Conservation (phyloP, 2,113 vertebrate genomes). For the Rhabdornis inornatus region DNA sequence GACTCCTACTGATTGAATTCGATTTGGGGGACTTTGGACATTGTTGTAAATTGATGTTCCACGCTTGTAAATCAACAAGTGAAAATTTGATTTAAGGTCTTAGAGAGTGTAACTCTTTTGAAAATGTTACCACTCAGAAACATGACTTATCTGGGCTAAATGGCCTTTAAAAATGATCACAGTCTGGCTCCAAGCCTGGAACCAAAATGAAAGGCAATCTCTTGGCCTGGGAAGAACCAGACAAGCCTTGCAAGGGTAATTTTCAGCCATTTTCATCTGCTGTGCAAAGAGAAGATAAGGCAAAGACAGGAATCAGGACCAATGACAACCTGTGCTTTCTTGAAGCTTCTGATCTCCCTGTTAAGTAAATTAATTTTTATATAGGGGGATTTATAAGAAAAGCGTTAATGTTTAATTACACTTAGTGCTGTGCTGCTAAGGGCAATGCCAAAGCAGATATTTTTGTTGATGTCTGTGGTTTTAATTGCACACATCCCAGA, state of each 20-base stretch:
- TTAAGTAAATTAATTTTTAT: background rate
- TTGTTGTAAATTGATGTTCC: background rate
- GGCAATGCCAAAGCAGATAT: background rate
- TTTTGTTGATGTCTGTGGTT: background rate
- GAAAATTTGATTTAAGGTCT: background rate
- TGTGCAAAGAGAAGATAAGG: background rate
- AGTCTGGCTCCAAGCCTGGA: background rate
- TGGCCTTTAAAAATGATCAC: background rate
- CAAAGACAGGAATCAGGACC: background rate
- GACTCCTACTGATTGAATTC: background rate
- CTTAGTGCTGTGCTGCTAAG: background rate
- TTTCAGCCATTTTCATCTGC: background rate
- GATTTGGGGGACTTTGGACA: background rate
- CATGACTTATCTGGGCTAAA: constrained; percentile 21
- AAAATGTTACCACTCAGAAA: background rate
- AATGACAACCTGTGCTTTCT: background rate
- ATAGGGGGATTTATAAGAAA: background rate
- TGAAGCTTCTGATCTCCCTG: background rate
- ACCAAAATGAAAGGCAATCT: background rate
- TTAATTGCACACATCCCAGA: background rate
- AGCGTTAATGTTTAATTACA: background rate
- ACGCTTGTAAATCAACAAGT: fast-evolving
- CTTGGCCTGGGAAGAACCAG: background rate
- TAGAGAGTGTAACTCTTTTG: background rate
- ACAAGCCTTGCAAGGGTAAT: background rate